phyloP scores from a whole-genome alignment of 2,113 vertebrate genomes.

The Channa argus region DNA sequence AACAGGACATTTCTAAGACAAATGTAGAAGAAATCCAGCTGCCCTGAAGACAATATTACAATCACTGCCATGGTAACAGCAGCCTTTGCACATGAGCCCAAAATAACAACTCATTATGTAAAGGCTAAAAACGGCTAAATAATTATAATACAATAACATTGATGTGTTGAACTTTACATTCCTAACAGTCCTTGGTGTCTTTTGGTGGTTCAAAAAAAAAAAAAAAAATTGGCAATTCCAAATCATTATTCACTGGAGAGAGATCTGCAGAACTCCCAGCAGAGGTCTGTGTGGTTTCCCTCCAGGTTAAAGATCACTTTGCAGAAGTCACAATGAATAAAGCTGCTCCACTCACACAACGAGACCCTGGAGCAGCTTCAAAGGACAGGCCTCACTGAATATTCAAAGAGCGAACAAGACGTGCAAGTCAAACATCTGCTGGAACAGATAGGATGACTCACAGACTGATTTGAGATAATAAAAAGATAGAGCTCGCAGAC shows the following conservation, averaged over 20 bases:
- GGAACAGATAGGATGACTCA: conserved; percentile 19
- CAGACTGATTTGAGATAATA: conserved; percentile 34
- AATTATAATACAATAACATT: too few species aligned
- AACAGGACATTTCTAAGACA: conserved; percentile 41
- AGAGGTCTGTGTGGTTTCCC: conserved; percentile 52
- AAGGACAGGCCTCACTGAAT: conserved; percentile 64
- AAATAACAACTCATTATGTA: background rate
- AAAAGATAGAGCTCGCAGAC: conserved; percentile 22
- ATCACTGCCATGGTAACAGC: conserved; percentile 27
- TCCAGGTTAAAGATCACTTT: conserved; percentile 73
- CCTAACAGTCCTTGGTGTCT: background rate
- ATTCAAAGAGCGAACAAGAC: conserved; percentile 63
- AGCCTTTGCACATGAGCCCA: background rate
- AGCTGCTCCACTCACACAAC: conserved; percentile 58
- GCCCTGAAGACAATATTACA: conserved; percentile 14
- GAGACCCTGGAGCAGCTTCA: conserved; percentile 56
- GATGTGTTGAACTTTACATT: background rate
- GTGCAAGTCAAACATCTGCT: conserved; percentile 64
- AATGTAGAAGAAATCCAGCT: conserved; percentile 35
- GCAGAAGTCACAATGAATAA: conserved; percentile 72
- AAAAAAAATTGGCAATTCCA: background rate
- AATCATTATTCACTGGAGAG: conserved; percentile 21
- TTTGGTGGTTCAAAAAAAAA: background rate
- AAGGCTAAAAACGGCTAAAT: background rate
- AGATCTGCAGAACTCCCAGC: conserved; percentile 42